Percentiles rank a stretch among this genome's conserved stretches.
Evolutionary conservation across 1,140 invertebrate species (phyloP).

Genomic region (Drosophila tropicalis): DNA sequence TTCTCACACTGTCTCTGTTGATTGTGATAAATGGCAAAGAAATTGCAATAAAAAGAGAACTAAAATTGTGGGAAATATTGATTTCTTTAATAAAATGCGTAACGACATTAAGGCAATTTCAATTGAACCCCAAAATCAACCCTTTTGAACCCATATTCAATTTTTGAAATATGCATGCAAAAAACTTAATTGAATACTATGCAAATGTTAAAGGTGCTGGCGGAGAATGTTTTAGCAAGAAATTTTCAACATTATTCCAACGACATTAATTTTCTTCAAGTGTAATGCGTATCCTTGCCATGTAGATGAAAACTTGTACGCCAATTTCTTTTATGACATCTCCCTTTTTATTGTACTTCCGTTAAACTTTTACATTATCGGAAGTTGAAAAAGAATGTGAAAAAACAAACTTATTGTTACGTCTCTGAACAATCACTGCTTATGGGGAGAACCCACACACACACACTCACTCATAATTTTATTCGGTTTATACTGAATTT

Average conservation of each 20-base stretch:
- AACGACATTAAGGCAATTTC: constrained; percentile 21
- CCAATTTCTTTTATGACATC: too few species aligned
- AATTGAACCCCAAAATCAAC: constrained; percentile 12
- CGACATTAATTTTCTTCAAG: not conserved
- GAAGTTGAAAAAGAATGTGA: too few species aligned
- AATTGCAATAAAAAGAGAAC: constrained; percentile 10
- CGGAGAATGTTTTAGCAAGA: not conserved
- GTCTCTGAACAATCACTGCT: too few species aligned
- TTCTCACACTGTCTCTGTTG: not conserved
- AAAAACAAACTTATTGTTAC: too few species aligned
- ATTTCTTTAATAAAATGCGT: constrained; percentile 20
- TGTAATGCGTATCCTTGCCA: not conserved
- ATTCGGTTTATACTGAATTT: too few species aligned
- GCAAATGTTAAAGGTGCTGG: constrained; percentile 9
- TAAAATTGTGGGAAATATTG: constrained; percentile 15
- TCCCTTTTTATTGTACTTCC: too few species aligned
- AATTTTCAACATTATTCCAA: too few species aligned
- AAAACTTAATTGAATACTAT: constrained; percentile 1
- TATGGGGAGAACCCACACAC: too few species aligned
- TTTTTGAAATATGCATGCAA: not conserved
- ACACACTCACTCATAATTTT: too few species aligned
- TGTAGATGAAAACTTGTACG: not conserved
- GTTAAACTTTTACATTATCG: too few species aligned
- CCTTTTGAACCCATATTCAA: not conserved
- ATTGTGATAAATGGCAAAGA: constrained; percentile 21